Base-by-base conservation (phyloP, 2,888 invertebrate genomes). In the Lottia gigantea region DNA sequence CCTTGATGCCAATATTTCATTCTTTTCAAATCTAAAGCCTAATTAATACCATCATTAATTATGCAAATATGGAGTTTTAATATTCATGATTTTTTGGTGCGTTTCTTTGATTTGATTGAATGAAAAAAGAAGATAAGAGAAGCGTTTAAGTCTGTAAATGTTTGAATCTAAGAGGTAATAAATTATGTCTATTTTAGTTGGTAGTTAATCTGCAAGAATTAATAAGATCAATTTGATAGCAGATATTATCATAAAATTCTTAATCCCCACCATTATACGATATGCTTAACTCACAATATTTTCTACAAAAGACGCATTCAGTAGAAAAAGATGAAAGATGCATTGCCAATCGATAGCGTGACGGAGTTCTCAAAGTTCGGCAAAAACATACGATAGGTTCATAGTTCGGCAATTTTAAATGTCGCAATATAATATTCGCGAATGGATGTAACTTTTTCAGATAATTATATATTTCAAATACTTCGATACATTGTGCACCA, bases 221-320 rank as follows among this genome's bases (percentile, higher is more conserved):
- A 55, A 55, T 55, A 55, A 55, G 55, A 55, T 55, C 19, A 55
- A 55, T 55, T 55, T 55, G 55, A 55, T 55, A 23, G 55, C 19
- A 55, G 55, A 55, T 55, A 55, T 55, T 55, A 55, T 55, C 55
- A 23, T 23, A 55, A 55, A 23, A 14, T 23, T 23, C 19, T 23
- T 55, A 55, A 55, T 55, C 55, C 55, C 19, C 19, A 12, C 23
- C 55, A 55, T 55, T 55, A 55, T 55, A 55, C 55, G 55, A 55
- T 55, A 55, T 55, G 55, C 55, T 55, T 55, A 55, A 55, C 55
- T 55, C 19, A 55, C 23, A 40, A 40, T 40, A 40, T 40, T 40
- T 40, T 40, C 40, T 40, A 40, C 40, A 40, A 40, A 40, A 40
- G 40, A 40, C 6, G 40, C 40, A 4, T 40, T 40, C 40, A 40